A percentile compares a stretch with the other conserved stretches of the same genome.
phyloP scores from a whole-genome alignment of 2,888 invertebrate genomes.

The Chaetogeoica ovagalla region DNA sequence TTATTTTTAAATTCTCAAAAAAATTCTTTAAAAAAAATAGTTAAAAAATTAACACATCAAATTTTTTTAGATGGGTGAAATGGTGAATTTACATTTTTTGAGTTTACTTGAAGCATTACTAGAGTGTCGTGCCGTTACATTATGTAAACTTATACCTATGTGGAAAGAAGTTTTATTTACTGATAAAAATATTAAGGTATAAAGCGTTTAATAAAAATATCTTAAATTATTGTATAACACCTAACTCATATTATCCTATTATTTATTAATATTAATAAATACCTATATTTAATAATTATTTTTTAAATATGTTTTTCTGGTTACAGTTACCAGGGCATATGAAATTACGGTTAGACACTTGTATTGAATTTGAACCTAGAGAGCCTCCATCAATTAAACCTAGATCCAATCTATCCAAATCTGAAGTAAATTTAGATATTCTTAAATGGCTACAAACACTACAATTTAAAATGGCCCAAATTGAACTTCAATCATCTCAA shows the following conservation, averaged over 20 bases:
- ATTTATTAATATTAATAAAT: not conserved
- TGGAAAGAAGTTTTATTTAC: conserved; percentile 96
- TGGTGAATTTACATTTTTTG: conserved; percentile 95
- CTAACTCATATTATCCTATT: not conserved
- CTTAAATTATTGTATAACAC: not conserved
- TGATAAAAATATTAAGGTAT: conserved; percentile 75
- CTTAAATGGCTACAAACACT: conserved; percentile 87
- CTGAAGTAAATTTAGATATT: conserved; percentile 61
- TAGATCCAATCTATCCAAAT: conserved; percentile 58
- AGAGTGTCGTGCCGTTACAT: conserved; percentile 90
- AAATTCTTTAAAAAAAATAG: not conserved
- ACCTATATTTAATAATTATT: not conserved
- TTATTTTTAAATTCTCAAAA: conserved; percentile 25
- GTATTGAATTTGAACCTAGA: conserved; percentile 75
- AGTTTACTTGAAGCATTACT: conserved; percentile 91
- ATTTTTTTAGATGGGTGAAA: conserved; percentile 81
- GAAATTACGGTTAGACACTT: conserved; percentile 81
- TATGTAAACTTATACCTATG: conserved; percentile 87
- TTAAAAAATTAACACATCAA: not conserved
- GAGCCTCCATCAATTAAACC: conserved; percentile 58
- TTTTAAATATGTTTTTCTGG: conserved; percentile 40
- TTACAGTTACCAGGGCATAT: conserved; percentile 84
- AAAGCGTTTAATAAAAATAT: conserved; percentile 9
- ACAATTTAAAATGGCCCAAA: conserved; percentile 97
- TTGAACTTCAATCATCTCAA: conserved; percentile 88